Evolutionary conservation across 2,113 vertebrate genomes (phyloP).

Genomic region (Blennius ocellaris): DNA sequence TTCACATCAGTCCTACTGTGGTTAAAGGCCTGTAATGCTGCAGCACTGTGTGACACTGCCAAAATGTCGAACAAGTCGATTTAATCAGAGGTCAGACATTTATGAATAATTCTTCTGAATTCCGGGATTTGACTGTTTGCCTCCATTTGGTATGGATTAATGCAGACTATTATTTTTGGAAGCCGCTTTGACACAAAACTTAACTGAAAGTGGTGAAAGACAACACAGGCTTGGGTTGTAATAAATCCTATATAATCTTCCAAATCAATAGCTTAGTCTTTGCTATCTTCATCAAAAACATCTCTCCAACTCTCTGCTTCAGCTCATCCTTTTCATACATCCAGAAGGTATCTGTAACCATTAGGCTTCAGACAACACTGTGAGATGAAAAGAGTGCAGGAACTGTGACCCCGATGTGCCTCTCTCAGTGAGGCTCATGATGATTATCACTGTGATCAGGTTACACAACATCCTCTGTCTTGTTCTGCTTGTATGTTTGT

Average conservation of each 20-base stretch:
- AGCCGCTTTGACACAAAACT: conserved; percentile 22
- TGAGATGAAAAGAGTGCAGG: conserved; percentile 38
- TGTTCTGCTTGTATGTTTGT: conserved; percentile 3
- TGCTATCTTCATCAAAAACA: conserved; percentile 22
- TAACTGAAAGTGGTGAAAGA: not conserved
- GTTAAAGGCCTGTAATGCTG: conserved; percentile 36
- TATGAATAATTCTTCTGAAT: conserved; percentile 50
- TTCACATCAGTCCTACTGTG: conserved; percentile 36
- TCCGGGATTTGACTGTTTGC: conserved; percentile 15
- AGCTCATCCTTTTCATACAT: conserved; percentile 10
- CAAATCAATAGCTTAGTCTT: conserved; percentile 59
- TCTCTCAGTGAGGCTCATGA: conserved; percentile 52
- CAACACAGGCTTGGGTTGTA: conserved; percentile 12
- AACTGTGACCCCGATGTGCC: conserved; percentile 45
- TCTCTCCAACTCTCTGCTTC: conserved; percentile 5
- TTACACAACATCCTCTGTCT: conserved; percentile 56
- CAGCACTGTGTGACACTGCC: conserved; percentile 34
- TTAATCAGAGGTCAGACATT: conserved; percentile 35
- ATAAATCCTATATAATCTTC: conserved; percentile 32
- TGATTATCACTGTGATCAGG: conserved; percentile 64
- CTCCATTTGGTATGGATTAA: conserved; percentile 16
- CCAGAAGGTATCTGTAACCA: conserved; percentile 42
- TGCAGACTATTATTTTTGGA: not conserved
- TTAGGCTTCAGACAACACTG: conserved; percentile 38
- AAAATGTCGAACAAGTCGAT: conserved; percentile 49